Conservation (phyloP, 2,888 invertebrate species). For the Gortyna flavago region DNA sequence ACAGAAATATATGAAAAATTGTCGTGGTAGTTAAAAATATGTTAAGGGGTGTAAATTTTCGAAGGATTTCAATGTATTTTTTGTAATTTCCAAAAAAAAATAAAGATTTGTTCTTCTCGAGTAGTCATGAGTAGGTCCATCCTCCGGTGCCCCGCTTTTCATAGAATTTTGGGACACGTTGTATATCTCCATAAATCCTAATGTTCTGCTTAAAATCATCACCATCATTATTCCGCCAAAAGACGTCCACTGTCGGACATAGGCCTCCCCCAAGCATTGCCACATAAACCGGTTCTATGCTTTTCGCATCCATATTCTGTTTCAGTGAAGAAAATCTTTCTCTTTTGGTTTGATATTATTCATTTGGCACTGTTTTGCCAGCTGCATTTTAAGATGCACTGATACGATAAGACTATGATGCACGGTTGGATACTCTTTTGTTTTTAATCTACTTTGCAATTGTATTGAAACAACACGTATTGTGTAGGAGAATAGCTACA, state of each 20-base stretch:
- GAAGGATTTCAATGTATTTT: too few species aligned
- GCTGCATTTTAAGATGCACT: neutral
- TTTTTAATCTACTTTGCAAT: constrained; percentile 15
- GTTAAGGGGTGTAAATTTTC: too few species aligned
- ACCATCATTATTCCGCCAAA: neutral
- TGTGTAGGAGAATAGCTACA: constrained; percentile 12
- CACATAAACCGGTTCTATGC: neutral
- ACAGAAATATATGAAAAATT: too few species aligned
- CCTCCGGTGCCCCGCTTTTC: too few species aligned
- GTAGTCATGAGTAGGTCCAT: too few species aligned
- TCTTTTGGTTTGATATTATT: neutral
- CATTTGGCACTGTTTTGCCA: neutral
- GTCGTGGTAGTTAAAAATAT: too few species aligned
- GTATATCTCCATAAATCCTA: neutral
- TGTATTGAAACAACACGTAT: constrained; percentile 23
- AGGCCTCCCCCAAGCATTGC: neutral
- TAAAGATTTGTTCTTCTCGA: too few species aligned
- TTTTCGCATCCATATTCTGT: neutral
- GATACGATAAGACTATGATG: neutral
- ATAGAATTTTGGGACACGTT: too few species aligned
- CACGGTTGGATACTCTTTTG: constrained; percentile 3
- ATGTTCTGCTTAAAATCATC: neutral
- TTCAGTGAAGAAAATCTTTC: neutral
- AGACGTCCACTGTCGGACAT: neutral
- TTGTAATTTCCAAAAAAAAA: too few species aligned